Evolutionary conservation across 2,797 vertebrate species (phyloP).

Genomic region (Coreius guichenoti): DNA sequence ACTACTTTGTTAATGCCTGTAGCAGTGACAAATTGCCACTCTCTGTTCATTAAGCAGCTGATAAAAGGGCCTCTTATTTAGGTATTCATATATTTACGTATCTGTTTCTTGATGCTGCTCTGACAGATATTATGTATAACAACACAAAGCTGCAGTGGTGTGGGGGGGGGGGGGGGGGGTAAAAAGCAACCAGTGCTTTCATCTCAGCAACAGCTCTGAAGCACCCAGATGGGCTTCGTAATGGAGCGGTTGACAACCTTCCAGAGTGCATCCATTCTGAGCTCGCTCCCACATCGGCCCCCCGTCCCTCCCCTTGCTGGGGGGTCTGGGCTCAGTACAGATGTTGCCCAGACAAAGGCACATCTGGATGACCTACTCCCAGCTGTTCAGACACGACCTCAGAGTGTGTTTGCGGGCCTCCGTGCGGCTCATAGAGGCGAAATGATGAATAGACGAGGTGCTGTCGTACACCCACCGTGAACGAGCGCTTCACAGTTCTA

Average conservation of each 20-base stretch:
- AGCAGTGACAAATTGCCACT: constrained; percentile 54
- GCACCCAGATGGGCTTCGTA: constrained; percentile 60
- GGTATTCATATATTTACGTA: constrained; percentile 55
- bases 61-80: constrained; percentile 60
- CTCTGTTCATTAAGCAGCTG: constrained; percentile 61
- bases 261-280: constrained; percentile 54
- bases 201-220: constrained; percentile 61
- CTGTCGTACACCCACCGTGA: constrained; percentile 54
- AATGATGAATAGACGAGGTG: constrained; percentile 62
- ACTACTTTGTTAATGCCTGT: constrained; percentile 9
- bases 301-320: constrained; percentile 40
- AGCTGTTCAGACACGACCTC: constrained; percentile 63
- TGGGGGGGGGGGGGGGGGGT: neutral
- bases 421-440: constrained; percentile 19
- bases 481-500: constrained; percentile 44
- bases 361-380: constrained; percentile 64
- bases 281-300: constrained; percentile 14
- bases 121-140: constrained; percentile 61
- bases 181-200: constrained; percentile 59
- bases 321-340: constrained; percentile 56
- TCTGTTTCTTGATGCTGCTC: constrained; percentile 55
- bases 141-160: constrained; percentile 31
- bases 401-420: constrained; percentile 50
- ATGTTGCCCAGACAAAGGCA: constrained; percentile 60
- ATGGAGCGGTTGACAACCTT: constrained; percentile 58